These are phyloP conservation scores for Yponomeuta sedellus DNA, from an alignment of 2,888 invertebrate genomes.

Conservation along the genomic window DNA sequence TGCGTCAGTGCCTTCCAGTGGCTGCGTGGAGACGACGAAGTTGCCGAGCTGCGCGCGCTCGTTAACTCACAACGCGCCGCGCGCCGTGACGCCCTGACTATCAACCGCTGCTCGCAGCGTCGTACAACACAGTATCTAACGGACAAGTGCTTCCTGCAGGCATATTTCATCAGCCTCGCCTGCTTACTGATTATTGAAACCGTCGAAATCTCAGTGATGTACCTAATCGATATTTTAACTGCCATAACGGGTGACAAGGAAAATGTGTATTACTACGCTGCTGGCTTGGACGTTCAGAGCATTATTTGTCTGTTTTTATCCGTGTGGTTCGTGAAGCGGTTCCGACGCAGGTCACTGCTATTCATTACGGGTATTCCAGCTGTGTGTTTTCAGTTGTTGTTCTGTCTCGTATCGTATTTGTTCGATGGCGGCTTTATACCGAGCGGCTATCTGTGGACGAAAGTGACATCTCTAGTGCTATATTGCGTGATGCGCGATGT, in stretches of 20 bases:
- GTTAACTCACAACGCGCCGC: neutral
- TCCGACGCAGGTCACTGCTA: neutral
- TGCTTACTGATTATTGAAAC: neutral
- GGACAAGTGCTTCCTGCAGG: neutral
- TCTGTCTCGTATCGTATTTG: neutral
- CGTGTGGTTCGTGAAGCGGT: neutral
- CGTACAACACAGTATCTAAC: too few species aligned
- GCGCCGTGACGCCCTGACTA: neutral
- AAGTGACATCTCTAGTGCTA: neutral
- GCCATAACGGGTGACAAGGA: neutral
- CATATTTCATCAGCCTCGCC: neutral
- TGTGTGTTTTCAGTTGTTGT: neutral
- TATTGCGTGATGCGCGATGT: neutral
- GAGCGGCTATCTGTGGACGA: neutral
- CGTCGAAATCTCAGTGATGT: neutral
- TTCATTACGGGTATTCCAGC: conserved; percentile 5
- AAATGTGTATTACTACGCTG: neutral
- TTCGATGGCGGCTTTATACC: neutral
- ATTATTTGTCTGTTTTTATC: conserved; percentile 2
- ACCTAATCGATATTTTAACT: neutral
- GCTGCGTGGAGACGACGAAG: conserved; percentile 9
- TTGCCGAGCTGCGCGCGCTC: neutral
- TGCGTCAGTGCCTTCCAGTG: conserved; percentile 7
- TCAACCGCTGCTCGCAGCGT: neutral
- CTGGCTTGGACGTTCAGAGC: neutral